Percentiles rank a stretch among this genome's conserved stretches.
phyloP scores from a whole-genome alignment of 2,888 invertebrate genomes.

The Chaetoderma sp. region DNA sequence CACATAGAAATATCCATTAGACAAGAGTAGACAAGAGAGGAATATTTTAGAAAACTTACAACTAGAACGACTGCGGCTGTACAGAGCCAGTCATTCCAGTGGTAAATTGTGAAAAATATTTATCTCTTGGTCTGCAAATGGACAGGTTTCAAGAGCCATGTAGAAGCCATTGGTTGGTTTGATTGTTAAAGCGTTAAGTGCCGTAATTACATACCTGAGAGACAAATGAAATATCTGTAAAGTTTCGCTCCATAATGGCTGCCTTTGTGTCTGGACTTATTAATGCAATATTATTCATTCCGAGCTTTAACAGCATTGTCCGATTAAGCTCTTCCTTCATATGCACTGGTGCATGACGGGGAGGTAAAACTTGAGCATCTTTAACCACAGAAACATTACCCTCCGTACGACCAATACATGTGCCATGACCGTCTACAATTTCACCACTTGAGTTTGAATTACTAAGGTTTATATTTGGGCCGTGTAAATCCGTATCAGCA shows the following conservation, averaged over 20 bases:
- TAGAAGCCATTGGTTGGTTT: no score
- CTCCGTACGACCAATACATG: no score
- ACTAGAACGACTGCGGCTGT: no score
- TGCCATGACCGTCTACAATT: not conserved
- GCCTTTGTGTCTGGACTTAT: slow-evolving; percentile 95
- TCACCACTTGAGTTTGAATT: not conserved
- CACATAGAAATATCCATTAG: no score
- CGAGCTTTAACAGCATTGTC: slow-evolving; percentile 93
- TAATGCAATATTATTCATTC: slow-evolving; percentile 85
- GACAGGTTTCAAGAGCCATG: no score
- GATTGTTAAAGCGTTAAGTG: no score
- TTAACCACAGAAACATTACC: no score
- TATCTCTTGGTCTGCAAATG: no score
- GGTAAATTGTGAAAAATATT: no score
- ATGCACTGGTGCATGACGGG: not conserved
- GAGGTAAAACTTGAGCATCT: not conserved
- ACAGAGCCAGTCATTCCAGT: no score
- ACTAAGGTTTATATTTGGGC: not conserved
- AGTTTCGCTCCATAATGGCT: slow-evolving; percentile 86
- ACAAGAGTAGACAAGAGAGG: no score
- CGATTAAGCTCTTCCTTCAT: slow-evolving; percentile 72
- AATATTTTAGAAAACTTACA: no score
- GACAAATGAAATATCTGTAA: slow-evolving; percentile 89
- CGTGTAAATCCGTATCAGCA: not conserved
- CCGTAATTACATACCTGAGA: slow-evolving; percentile 81